phyloP scores from a whole-genome alignment of 2,797 vertebrate genomes.

The Tangara arthus region DNA sequence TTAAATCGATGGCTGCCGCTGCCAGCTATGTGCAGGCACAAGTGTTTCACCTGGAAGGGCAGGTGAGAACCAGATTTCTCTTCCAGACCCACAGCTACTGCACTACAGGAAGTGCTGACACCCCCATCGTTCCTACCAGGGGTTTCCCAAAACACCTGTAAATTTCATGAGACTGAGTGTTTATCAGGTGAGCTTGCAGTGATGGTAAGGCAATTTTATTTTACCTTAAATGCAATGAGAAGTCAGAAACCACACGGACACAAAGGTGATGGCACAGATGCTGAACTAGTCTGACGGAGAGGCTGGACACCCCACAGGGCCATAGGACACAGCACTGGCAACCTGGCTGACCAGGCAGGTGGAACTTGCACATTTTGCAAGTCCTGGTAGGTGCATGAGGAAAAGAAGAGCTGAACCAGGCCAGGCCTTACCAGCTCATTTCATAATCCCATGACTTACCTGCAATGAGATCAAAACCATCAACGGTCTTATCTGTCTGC shows the following conservation, averaged over 20 bases:
- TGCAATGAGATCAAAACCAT: neutral
- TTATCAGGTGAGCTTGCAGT: neutral
- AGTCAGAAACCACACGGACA: neutral
- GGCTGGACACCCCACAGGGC: accelerated
- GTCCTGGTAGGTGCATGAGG: accelerated
- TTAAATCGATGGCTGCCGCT: accelerated
- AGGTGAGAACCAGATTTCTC: neutral
- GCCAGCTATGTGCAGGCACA: neutral
- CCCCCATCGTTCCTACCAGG: neutral
- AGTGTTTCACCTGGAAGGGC: neutral
- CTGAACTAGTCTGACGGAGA: neutral
- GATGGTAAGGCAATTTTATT: neutral
- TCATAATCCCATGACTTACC: neutral
- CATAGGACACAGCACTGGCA: accelerated
- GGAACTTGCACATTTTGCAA: neutral
- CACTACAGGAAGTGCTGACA: neutral
- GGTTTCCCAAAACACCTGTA: neutral
- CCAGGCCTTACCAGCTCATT: neutral
- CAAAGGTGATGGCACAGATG: neutral
- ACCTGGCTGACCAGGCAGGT: neutral
- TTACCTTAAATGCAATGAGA: neutral
- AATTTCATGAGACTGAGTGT: neutral
- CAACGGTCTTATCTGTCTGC: neutral
- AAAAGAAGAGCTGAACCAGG: neutral
- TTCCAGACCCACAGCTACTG: neutral